phyloP scores from a whole-genome alignment of 2,797 vertebrate genomes.

The Nannoperca australis region DNA sequence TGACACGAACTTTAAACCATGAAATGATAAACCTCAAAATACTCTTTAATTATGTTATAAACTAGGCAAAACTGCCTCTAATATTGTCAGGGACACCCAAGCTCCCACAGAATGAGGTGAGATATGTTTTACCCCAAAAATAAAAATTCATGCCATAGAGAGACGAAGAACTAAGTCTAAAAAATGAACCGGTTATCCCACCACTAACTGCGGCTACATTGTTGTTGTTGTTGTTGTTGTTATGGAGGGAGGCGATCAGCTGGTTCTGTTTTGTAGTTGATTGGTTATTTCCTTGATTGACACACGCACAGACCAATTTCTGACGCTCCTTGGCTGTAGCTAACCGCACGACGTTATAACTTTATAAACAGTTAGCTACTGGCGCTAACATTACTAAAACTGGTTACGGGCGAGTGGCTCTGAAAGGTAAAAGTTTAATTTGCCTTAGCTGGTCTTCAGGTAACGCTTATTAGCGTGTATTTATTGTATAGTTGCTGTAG shows the following conservation, averaged over 20 bases:
- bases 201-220: background rate
- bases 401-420: accelerated
- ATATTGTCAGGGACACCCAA: too few species aligned
- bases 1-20: too few species aligned
- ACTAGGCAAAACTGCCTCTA: too few species aligned
- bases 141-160: too few species aligned
- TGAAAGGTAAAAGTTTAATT: slow-evolving; percentile 11
- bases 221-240: background rate
- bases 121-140: too few species aligned
- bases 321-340: accelerated
- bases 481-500: background rate
- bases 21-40: too few species aligned
- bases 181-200: too few species aligned
- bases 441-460: accelerated
- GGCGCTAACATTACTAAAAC: background rate
- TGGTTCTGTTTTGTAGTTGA: background rate
- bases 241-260: background rate
- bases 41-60: too few species aligned
- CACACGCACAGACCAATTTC: background rate
- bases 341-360: background rate
- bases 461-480: background rate
- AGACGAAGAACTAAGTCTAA: too few species aligned
- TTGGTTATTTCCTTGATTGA: slow-evolving; percentile 17
- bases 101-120: too few species aligned
- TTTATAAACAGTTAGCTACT: background rate